Evolutionary conservation across 1,140 invertebrate genomes (phyloP).

Genomic region (Phymorhynchus buccinoides): DNA sequence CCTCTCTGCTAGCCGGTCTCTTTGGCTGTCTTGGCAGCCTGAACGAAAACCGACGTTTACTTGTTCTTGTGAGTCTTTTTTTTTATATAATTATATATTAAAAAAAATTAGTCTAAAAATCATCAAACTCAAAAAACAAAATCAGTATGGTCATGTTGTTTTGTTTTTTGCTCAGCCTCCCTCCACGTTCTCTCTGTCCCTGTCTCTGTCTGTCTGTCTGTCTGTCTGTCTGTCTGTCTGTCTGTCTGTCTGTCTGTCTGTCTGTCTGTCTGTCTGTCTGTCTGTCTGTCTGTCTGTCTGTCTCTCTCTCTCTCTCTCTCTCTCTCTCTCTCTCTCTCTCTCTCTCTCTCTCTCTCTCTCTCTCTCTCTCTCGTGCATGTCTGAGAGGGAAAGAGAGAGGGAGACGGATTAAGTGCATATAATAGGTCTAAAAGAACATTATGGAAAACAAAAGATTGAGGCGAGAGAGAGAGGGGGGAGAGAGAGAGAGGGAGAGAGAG

Average conservation of each 20-base stretch:
- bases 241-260: neutral
- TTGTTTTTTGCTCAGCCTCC: neutral
- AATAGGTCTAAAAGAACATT: no score
- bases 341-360: neutral
- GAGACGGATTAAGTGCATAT: no score
- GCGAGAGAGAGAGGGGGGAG: no score
- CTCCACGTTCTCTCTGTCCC: neutral
- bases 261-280: neutral
- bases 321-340: neutral
- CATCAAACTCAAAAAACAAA: neutral
- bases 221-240: neutral
- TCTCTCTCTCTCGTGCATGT: neutral
- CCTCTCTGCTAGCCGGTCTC: conserved; percentile 13
- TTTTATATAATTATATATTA: neutral
- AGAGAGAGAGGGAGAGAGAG: neutral
- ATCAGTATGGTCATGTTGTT: neutral
- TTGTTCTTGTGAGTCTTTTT: neutral
- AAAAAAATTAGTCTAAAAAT: neutral
- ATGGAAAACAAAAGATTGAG: no score
- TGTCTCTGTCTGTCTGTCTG: neutral
- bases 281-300: neutral
- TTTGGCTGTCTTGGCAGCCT: conserved; percentile 24
- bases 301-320: neutral
- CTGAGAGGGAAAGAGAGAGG: neutral
- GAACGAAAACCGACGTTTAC: conserved; percentile 19